These are phyloP conservation scores for Strongylocentrotus purpuratus DNA, from an alignment of 35 echinoderm and acorn worm species.

Conservation along the genomic window DNA sequence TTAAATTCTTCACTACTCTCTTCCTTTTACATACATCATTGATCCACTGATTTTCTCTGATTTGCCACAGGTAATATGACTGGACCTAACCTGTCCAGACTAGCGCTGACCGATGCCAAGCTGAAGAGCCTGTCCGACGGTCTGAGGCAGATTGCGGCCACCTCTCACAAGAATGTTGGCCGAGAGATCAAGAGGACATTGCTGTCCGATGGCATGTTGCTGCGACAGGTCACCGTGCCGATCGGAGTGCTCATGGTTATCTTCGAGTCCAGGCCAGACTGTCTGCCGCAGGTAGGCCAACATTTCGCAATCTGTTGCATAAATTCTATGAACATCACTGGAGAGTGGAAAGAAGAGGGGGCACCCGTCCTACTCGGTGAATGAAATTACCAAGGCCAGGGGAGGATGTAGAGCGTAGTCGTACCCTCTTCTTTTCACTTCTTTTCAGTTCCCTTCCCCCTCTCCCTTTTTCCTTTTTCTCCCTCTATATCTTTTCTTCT, in stretches of 20 bases:
- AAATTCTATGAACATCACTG: no score
- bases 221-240: conserved; percentile 87
- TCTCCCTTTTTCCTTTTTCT: no score
- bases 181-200: conserved; percentile 77
- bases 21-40: no score
- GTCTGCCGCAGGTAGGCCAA: conserved; percentile 81
- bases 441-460: no score
- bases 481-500: no score
- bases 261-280: conserved; percentile 97
- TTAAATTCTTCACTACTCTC: no score
- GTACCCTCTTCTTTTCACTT: no score
- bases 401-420: no score
- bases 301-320: neutral
- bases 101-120: conserved; percentile 73
- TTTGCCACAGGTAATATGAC: conserved; percentile 73
- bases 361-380: no score
- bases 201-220: conserved; percentile 71
- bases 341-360: no score
- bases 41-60: neutral
- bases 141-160: conserved; percentile 83
- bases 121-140: conserved; percentile 79
- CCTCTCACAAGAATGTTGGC: conserved; percentile 80
- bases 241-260: conserved; percentile 94
- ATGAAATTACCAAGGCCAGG: no score
- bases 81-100: conserved; percentile 79